Conservation (phyloP, 2,113 vertebrate species). For the Alectura lathami region DNA sequence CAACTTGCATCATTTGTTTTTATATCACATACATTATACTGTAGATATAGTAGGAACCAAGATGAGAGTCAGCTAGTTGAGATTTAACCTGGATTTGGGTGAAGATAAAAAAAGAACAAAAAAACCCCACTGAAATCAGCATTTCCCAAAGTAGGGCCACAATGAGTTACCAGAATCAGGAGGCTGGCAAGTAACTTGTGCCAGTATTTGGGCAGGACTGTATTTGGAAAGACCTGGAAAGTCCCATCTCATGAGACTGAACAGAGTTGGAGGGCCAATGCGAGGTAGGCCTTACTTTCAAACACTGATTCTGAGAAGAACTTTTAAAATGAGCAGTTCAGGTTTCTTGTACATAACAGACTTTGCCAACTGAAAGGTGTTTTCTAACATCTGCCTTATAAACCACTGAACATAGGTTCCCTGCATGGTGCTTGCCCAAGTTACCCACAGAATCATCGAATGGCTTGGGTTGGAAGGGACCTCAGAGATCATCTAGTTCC, state of each 20-base stretch:
- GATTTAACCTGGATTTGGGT: not conserved
- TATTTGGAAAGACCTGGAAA: not conserved
- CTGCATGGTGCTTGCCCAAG: not conserved
- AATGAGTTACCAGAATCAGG: not conserved
- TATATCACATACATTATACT: not conserved
- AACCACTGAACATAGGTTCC: not conserved
- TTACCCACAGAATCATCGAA: too few relatives aligned
- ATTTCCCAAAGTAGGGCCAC: not conserved
- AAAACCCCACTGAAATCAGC: not conserved
- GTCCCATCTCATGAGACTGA: not conserved
- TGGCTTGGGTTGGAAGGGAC: too few relatives aligned
- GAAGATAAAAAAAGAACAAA: not conserved
- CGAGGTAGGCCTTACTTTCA: not conserved
- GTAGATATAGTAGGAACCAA: not conserved
- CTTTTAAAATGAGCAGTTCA: not conserved
- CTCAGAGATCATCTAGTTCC: too few relatives aligned
- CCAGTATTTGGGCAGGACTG: not conserved
- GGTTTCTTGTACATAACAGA: not conserved
- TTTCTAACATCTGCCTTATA: not conserved
- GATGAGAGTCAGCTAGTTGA: not conserved
- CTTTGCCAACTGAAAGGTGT: not conserved
- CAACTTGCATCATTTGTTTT: not conserved
- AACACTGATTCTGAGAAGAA: not conserved
- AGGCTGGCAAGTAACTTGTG: not conserved
- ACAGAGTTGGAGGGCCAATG: not conserved